Base-by-base conservation (phyloP, 2,888 invertebrate genomes). In the Hemithea aestivaria region DNA sequence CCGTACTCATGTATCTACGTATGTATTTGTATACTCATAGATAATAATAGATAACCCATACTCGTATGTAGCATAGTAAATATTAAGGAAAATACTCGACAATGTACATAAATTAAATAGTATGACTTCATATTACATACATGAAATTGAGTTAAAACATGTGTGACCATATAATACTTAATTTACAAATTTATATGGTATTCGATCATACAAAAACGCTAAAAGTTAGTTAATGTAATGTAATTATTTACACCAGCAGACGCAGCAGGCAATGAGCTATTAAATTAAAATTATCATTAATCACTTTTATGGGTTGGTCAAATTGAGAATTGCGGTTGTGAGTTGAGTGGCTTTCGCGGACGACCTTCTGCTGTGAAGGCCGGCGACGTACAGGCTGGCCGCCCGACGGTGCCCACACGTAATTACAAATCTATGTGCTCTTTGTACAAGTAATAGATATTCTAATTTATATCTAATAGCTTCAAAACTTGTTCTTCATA, bases 301-400 rank as follows among this genome's bases (percentile, higher is more conserved):
- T 66, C 64, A 68, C 63, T 61, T 52, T 62, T 64, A 66, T 65
- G 53, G 60, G 56, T 55, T 38, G 45, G 39, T 49, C 51, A 42
- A 56, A 51, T 62, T 64, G 58, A 60, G 61, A 48, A 58, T 57
- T 56, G 46, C 16, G 31, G 16, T 35, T 45, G 41, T 16, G 16
- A 16, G 16, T 16, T 16, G 32, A 38, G 27, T 55, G 56, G 65
- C 69, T 73, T 65, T 70, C 65, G 64, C 61, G 57, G 48, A 33
- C 67, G 72, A 71, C 80, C 80, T 80, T 78, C 74, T 61, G 52
- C 20, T 33, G 47, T 54, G 79, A 82, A 82, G 82, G 82, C 71
- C 79, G 80, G 75, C 79, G 77, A 73, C 78, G 69, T 53, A 63
- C 66, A 58, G 80, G 66, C 81, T 77, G 51, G 68, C 56, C 51